phyloP scores from a whole-genome alignment of 2,113 vertebrate genomes.

The Neotoma lepida region DNA sequence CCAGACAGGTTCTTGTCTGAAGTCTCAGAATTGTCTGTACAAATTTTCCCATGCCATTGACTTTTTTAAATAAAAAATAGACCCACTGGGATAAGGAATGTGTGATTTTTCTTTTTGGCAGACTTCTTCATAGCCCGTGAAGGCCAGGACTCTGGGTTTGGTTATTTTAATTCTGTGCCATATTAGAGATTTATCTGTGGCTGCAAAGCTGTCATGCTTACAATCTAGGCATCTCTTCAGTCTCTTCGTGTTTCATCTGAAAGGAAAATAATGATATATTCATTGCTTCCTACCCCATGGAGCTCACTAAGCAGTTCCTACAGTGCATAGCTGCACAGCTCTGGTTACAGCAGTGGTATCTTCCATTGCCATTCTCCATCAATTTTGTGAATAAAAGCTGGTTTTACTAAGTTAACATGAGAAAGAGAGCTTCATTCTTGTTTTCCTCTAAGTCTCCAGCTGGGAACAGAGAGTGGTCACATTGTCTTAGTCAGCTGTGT shows the following conservation, averaged over 20 bases:
- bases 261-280: constrained; percentile 39
- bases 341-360: not conserved
- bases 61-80: not conserved
- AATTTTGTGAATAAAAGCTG: not conserved
- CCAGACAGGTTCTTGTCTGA: not conserved
- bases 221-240: not conserved
- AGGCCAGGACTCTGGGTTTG: not conserved
- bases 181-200: not conserved
- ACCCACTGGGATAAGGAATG: not conserved
- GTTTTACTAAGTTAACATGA: constrained; percentile 18
- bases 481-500: constrained; percentile 49
- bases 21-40: not conserved
- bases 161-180: not conserved
- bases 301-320: not conserved
- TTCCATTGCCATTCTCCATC: not conserved
- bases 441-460: constrained; percentile 35
- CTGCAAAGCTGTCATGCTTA: not conserved
- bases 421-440: constrained; percentile 32
- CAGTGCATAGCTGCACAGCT: not conserved
- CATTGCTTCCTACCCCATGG: not conserved
- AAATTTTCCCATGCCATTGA: constrained; percentile 14
- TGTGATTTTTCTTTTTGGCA: not conserved
- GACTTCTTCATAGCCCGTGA: not conserved
- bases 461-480: constrained; percentile 14
- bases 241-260: not conserved